Evolutionary conservation across 2,888 invertebrate genomes (phyloP).

Genomic region (Andrena fulva): DNA sequence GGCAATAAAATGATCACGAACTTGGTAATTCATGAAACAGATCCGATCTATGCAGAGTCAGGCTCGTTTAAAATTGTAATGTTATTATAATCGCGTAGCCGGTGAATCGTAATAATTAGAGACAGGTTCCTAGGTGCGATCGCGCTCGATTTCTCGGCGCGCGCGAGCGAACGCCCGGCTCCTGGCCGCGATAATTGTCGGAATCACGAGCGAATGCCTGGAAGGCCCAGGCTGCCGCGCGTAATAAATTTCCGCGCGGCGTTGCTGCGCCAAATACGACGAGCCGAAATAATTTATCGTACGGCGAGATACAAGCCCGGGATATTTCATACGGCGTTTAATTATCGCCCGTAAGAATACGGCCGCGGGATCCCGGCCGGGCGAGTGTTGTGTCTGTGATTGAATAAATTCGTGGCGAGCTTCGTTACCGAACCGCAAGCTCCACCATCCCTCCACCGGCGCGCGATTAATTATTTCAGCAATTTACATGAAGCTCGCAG

Average conservation of each 20-base stretch:
- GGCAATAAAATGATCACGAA: not conserved
- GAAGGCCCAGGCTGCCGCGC: slow-evolving; percentile 25
- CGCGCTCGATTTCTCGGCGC: slow-evolving; percentile 53
- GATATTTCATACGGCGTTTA: slow-evolving; percentile 44
- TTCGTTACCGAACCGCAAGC: slow-evolving; percentile 18
- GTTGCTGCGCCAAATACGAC: slow-evolving; percentile 56
- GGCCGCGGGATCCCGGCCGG: slow-evolving; percentile 20
- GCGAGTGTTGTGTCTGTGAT: slow-evolving; percentile 10
- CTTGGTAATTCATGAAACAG: not conserved
- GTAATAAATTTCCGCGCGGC: slow-evolving; percentile 51
- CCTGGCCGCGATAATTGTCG: slow-evolving; percentile 51
- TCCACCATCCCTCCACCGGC: not conserved
- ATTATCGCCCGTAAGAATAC: slow-evolving; percentile 45
- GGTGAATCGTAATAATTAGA: slow-evolving; percentile 32
- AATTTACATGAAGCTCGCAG: slow-evolving; percentile 26
- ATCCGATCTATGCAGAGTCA: not conserved
- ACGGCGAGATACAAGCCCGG: slow-evolving; percentile 19
- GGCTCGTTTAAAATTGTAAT: not conserved
- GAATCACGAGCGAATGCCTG: slow-evolving; percentile 46
- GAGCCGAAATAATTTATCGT: slow-evolving; percentile 42
- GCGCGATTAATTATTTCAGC: slow-evolving; percentile 37
- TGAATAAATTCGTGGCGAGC: slow-evolving; percentile 39
- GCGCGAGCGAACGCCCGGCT: not conserved
- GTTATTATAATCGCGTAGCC: slow-evolving; percentile 5
- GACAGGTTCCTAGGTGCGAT: slow-evolving; percentile 25